phyloP scores from a whole-genome alignment of 2,888 invertebrate species.

The Dusona sp. region DNA sequence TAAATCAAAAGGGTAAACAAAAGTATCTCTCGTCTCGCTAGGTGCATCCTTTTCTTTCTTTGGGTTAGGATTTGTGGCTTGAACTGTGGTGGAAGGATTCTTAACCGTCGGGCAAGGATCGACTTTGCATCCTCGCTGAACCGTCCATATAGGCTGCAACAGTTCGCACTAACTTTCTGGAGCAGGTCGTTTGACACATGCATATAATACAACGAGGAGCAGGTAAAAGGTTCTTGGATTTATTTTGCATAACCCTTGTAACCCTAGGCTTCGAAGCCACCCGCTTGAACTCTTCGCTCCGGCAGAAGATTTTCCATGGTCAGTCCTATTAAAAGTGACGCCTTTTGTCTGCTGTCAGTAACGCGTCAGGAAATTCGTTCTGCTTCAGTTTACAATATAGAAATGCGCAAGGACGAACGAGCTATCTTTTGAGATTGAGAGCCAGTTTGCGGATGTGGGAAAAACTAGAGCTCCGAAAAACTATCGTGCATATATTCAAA shows the following conservation, averaged over 20 bases:
- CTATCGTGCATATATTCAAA: constrained; percentile 1
- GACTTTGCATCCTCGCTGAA: constrained; percentile 24
- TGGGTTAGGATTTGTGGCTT: constrained; percentile 59
- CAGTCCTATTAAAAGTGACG: constrained; percentile 11
- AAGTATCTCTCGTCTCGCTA: constrained; percentile 62
- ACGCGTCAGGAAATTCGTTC: constrained; percentile 77
- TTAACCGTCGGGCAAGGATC: constrained; percentile 58
- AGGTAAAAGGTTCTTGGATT: constrained; percentile 76
- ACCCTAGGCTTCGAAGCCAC: constrained; percentile 45
- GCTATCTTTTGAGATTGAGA: constrained; percentile 70
- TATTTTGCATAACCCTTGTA: constrained; percentile 80
- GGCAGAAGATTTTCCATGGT: constrained; percentile 8
- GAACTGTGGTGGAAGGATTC: constrained; percentile 65
- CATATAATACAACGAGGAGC: constrained; percentile 57
- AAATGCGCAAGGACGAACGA: constrained; percentile 76
- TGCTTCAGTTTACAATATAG: constrained; percentile 78
- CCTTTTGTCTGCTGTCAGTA: constrained; percentile 54
- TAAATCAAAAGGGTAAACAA: constrained; percentile 80
- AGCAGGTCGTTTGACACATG: constrained; percentile 62
- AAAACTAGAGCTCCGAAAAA: constrained; percentile 55
- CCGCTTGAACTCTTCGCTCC: constrained; percentile 51
- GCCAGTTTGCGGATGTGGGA: constrained; percentile 79
- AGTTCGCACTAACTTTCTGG: constrained; percentile 57
- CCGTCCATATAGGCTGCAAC: neutral
- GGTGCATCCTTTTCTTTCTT: constrained; percentile 64